Evolutionary conservation across 2,113 vertebrate species (phyloP).

Genomic region (Dendropsophus ebraccatus): DNA sequence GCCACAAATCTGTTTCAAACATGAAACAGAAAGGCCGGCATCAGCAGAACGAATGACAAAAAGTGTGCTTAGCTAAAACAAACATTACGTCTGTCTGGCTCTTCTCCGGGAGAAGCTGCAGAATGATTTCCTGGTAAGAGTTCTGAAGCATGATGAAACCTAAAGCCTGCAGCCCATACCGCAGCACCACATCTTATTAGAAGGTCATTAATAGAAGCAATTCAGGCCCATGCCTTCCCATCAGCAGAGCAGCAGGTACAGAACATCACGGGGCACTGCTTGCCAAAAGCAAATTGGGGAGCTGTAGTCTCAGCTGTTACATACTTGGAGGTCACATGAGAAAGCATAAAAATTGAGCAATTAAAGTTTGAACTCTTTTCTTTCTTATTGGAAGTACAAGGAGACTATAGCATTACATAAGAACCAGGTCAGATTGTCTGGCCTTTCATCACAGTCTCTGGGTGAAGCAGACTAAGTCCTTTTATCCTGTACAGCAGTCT

Average conservation of each 20-base stretch:
- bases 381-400: not conserved
- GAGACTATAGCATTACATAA: conserved; percentile 25
- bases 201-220: not conserved
- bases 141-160: not conserved
- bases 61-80: conserved; percentile 15
- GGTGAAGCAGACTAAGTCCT: not conserved
- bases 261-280: not conserved
- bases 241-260: not conserved
- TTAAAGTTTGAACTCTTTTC: conserved; percentile 25
- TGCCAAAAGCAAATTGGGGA: not conserved
- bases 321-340: conserved; percentile 27
- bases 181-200: not conserved
- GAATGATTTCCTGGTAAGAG: conserved; percentile 2
- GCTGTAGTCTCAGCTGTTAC: conserved; percentile 26
- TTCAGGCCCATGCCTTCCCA: not conserved
- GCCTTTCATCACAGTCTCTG: conserved; percentile 3
- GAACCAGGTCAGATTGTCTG: conserved; percentile 12
- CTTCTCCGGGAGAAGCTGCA: not conserved
- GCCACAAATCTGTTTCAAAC: not conserved
- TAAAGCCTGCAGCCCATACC: not conserved
- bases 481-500: conserved; percentile 14
- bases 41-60: conserved; percentile 23
- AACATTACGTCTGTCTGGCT: not conserved
- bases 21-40: not conserved
- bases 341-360: conserved; percentile 31